Conservation (phyloP, 2,113 vertebrate species). For the Zingel zingel region DNA sequence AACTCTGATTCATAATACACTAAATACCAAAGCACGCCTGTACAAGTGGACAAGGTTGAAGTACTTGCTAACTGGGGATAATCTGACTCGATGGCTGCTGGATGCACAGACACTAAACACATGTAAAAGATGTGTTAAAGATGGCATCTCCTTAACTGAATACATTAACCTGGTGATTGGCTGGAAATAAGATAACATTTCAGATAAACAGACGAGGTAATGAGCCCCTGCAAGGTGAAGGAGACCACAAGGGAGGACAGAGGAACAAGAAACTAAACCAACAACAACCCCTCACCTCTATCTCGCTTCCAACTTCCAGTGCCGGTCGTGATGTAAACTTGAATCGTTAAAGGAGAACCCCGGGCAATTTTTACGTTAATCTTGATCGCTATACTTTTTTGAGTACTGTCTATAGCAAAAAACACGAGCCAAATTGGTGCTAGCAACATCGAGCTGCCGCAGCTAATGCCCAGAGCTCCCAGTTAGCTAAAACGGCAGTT, state of each 20-base stretch:
- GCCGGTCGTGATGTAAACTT: slow-evolving; percentile 63
- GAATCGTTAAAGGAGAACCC: too few species aligned
- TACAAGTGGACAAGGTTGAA: not conserved
- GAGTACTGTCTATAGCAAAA: too few species aligned
- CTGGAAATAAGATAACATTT: slow-evolving; percentile 45
- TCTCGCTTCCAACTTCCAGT: slow-evolving; percentile 44
- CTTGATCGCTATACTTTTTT: too few species aligned
- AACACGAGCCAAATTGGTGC: too few species aligned
- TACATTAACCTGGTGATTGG: slow-evolving; percentile 54
- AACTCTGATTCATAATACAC: not conserved
- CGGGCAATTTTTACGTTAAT: too few species aligned
- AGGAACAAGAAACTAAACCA: slow-evolving; percentile 18
- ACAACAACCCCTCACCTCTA: slow-evolving; percentile 21
- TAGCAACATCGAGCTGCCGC: too few species aligned
- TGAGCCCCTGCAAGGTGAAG: slow-evolving; percentile 64
- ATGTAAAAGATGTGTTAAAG: slow-evolving; percentile 27
- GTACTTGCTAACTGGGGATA: not conserved
- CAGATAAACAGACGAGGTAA: slow-evolving; percentile 48
- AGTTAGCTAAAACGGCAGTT: too few species aligned
- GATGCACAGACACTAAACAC: not conserved
- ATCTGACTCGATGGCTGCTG: not conserved
- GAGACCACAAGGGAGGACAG: slow-evolving; percentile 26
- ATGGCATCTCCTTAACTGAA: slow-evolving; percentile 46
- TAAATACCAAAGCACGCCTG: not conserved
- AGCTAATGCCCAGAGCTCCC: too few species aligned